A percentile compares a stretch with the other conserved stretches of the same genome.
phyloP scores from a whole-genome alignment of 2,888 invertebrate genomes.

The Drosophila cracens region DNA sequence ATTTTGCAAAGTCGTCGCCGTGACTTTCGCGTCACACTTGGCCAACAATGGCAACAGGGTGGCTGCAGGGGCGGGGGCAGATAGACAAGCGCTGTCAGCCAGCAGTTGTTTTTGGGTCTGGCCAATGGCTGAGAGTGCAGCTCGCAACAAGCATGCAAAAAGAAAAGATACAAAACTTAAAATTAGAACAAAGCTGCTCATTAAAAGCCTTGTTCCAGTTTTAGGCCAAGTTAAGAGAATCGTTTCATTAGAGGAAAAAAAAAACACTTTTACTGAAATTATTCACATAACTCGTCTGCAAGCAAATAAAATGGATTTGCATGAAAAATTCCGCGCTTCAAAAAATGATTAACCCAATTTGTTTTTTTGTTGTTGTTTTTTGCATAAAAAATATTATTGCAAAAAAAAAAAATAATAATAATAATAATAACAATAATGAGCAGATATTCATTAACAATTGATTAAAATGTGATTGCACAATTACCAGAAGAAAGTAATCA shows the following conservation, averaged over 20 bases:
- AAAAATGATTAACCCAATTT: slow-evolving; percentile 53
- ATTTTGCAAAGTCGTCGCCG: slow-evolving; percentile 56
- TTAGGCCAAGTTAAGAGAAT: slow-evolving; percentile 20
- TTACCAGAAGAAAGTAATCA: slow-evolving; percentile 15
- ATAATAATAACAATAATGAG: slow-evolving; percentile 4
- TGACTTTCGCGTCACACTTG: slow-evolving; percentile 80
- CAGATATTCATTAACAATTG: slow-evolving; percentile 46
- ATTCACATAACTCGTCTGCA: background rate
- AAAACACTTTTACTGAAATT: slow-evolving; percentile 19
- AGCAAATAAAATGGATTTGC: slow-evolving; percentile 10
- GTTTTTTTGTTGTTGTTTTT: slow-evolving; percentile 13
- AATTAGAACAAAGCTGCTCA: slow-evolving; percentile 42
- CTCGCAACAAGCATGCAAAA: slow-evolving; percentile 19
- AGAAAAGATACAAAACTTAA: background rate
- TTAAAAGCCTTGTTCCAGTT: slow-evolving; percentile 66
- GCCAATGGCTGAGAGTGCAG: slow-evolving; percentile 54
- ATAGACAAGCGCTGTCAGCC: background rate
- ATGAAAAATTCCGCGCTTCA: background rate
- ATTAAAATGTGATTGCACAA: slow-evolving; percentile 45
- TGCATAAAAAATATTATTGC: slow-evolving; percentile 17
- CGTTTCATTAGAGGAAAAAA: slow-evolving; percentile 25
- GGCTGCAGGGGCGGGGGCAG: background rate
- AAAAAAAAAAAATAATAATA: slow-evolving; percentile 8
- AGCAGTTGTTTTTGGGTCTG: slow-evolving; percentile 40
- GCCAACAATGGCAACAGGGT: slow-evolving; percentile 37